Base-by-base conservation (phyloP, 2,888 invertebrate species). In the Bedellia somnulentella region DNA sequence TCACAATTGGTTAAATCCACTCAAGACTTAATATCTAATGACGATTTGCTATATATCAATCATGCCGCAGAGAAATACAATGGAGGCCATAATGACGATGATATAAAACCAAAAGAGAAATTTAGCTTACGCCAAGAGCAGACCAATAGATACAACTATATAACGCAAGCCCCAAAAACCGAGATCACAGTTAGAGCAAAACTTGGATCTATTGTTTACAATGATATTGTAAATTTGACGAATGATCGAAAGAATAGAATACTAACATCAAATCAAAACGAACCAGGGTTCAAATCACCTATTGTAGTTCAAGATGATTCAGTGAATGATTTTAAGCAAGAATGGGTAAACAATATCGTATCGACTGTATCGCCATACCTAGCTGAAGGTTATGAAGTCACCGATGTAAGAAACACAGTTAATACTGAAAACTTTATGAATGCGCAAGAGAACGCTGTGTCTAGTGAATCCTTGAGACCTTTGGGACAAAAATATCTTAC, bases 21-120 rank as follows among this genome's bases (percentile, higher is more conserved):
- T 1, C 79, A 78, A 46, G 79, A 83, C 49, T 54, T 83, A 6
- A 79, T 86, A 35, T 70, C 80, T 0, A 81, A 81, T 36, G 79
- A 82, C 44, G 85, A 85, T 50, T 68, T 86, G 5, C 42, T 83
- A 6, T 78, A 76, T 44, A 85, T 86, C 1, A 86, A 86, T 34
- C 62, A 73, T 16, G 67, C 75, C 0, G 60, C 53, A 5, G 73
- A 73, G 43, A 60, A 58, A 37, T 44, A 56, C 4, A 45, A 45
- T 21, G 10, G 16, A 11, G 48, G 52, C 5, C 49, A 56, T 26
- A 50, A 47, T 9, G 67, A 73, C 18, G 68, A 71, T 15, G 43
- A 61, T 9, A 59, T 66, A 4, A 70, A 62, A 46, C 57, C 67
- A 3, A 44, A 49, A 23, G 35, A 55, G 11, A 49, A 46, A 35